These are phyloP conservation scores for Caenorhabditis sp. DNA, from an alignment of 2,888 invertebrate species.

Conservation along the genomic window DNA sequence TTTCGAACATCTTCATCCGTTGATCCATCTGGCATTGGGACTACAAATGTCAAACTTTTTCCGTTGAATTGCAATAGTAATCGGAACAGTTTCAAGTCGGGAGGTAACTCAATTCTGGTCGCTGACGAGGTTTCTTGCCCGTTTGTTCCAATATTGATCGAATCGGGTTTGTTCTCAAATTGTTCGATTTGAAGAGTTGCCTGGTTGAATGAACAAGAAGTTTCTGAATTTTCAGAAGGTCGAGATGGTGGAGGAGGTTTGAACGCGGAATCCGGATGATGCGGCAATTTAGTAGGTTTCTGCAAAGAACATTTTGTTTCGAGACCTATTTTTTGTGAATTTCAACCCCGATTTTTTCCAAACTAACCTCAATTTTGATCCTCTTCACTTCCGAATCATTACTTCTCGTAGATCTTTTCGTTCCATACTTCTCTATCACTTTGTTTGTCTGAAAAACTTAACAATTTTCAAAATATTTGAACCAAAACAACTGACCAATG, in stretches of 20 bases:
- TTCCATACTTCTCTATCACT: not conserved
- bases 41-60: not conserved
- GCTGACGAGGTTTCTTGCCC: not conserved
- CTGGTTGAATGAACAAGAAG: not conserved
- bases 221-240: not conserved
- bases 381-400: not conserved
- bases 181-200: not conserved
- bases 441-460: conserved; percentile 3
- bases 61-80: not conserved
- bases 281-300: too few species aligned
- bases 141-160: not conserved
- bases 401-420: not conserved
- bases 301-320: too few species aligned
- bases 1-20: not conserved
- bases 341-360: too few species aligned
- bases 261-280: too few species aligned
- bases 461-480: not conserved
- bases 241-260: not conserved
- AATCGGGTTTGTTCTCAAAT: not conserved
- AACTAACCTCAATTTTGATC: not conserved
- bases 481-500: not conserved
- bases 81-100: not conserved
- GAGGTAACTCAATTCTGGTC: not conserved
- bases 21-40: not conserved
- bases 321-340: too few species aligned